Evolutionary conservation across 2,888 invertebrate species (phyloP).

Genomic region (Euzetes globulus): DNA sequence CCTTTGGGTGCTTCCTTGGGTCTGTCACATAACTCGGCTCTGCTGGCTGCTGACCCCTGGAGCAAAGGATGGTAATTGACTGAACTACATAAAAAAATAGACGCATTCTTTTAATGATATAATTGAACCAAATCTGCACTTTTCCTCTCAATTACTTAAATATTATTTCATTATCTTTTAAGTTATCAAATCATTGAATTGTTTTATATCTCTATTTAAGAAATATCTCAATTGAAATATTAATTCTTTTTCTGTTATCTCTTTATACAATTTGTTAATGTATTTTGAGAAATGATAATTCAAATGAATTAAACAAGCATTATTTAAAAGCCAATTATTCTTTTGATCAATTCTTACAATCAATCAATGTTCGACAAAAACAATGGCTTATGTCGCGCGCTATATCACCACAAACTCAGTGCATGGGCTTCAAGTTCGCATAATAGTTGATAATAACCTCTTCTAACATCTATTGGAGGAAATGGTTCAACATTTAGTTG

Average conservation of each 20-base stretch:
- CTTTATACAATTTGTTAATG: not conserved
- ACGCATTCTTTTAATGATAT: not conserved
- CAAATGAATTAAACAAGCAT: conserved; percentile 2
- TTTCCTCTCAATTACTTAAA: no score
- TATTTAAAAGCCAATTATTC: not conserved
- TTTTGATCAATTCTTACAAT: not conserved
- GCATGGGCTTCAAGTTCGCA: no score
- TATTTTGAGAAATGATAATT: not conserved
- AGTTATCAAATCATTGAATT: no score
- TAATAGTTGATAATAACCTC: no score
- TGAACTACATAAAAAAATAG: not conserved
- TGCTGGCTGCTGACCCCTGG: not conserved
- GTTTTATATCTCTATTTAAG: no score
- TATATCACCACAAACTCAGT: no score
- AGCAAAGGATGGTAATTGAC: not conserved
- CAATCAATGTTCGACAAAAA: not conserved
- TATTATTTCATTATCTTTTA: no score
- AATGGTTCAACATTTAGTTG: no score
- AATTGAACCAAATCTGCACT: not conserved
- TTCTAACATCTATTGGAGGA: no score
- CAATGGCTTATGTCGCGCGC: no score
- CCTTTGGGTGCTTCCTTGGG: not conserved
- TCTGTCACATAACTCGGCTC: not conserved
- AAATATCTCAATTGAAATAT: no score
- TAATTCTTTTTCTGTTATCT: not conserved